Evolutionary conservation across 2,888 invertebrate genomes (phyloP).

Genomic region (Chymomyza amoena): DNA sequence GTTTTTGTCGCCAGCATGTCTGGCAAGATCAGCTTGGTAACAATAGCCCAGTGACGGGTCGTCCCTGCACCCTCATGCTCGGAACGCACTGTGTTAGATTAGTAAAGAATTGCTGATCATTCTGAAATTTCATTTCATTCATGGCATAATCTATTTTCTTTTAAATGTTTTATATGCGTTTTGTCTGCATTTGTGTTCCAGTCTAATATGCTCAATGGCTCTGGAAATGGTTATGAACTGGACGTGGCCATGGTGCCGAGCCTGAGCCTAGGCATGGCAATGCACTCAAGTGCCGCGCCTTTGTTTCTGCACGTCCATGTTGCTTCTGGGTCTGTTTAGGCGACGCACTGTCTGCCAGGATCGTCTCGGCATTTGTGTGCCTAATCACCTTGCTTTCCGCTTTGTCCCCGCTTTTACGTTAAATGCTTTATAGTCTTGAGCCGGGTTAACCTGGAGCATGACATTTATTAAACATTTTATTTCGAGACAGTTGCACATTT

Average conservation of each 20-base stretch:
- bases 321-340: constrained; percentile 29
- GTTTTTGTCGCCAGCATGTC: constrained; percentile 65
- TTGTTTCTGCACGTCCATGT: constrained; percentile 26
- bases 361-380: constrained; percentile 21
- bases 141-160: constrained; percentile 69
- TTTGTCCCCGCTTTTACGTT: constrained; percentile 6
- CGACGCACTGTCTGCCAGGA: constrained; percentile 66
- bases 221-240: neutral
- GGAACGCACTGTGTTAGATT: constrained; percentile 54
- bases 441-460: constrained; percentile 18
- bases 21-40: constrained; percentile 28
- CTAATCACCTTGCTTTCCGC: constrained; percentile 39
- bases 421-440: constrained; percentile 23
- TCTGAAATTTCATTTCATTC: constrained; percentile 71
- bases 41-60: neutral
- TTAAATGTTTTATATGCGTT: constrained; percentile 46
- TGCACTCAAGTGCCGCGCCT: constrained; percentile 6
- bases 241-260: neutral
- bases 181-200: constrained; percentile 4
- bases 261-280: neutral
- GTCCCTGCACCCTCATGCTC: constrained; percentile 33
- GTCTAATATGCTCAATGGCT: constrained; percentile 43
- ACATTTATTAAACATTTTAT: constrained; percentile 41
- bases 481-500: constrained; percentile 17
- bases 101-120: constrained; percentile 72